phyloP scores from a whole-genome alignment of 2,888 invertebrate species.

The Lumbricus terrestris region DNA sequence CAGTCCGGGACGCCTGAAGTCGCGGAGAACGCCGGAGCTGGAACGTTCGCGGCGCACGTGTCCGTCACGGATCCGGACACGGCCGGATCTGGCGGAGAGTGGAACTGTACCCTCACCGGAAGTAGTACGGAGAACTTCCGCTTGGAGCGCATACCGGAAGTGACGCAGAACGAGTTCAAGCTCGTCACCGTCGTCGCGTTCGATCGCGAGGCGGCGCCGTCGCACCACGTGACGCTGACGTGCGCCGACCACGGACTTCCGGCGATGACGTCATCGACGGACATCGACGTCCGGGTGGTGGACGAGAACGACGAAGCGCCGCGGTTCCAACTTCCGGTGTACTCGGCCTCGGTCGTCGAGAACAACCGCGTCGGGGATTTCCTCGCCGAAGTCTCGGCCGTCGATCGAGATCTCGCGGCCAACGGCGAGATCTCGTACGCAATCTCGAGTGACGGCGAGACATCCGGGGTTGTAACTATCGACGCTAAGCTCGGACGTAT shows the following conservation, averaged over 20 bases:
- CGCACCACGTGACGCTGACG: conserved; percentile 25
- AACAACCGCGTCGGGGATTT: conserved; percentile 17
- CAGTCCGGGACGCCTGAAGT: conserved; percentile 31
- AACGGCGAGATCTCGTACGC: conserved; percentile 43
- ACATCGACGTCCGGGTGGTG: conserved; percentile 71
- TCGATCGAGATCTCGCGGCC: conserved; percentile 42
- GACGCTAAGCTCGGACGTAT: conserved; percentile 27
- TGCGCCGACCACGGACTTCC: conserved; percentile 34
- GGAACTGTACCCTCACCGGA: conserved; percentile 43
- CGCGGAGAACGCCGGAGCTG: conserved; percentile 41
- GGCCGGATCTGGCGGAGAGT: conserved; percentile 49
- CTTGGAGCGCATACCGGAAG: conserved; percentile 19
- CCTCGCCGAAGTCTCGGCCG: conserved; percentile 31
- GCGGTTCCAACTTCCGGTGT: conserved; percentile 65
- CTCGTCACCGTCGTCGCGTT: conserved; percentile 30
- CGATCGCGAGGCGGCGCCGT: conserved; percentile 32
- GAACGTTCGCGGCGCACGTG: conserved; percentile 51
- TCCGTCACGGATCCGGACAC: conserved; percentile 51
- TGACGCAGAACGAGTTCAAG: conserved; percentile 32
- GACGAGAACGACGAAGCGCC: conserved; percentile 94
- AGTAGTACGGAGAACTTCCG: conserved; percentile 26
- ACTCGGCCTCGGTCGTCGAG: conserved; percentile 23
- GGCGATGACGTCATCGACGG: conserved; percentile 64
- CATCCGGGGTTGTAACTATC: neutral
- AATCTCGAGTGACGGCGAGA: conserved; percentile 23